phyloP scores from a whole-genome alignment of 1,140 invertebrate species.

The Cydia fagiglandana region DNA sequence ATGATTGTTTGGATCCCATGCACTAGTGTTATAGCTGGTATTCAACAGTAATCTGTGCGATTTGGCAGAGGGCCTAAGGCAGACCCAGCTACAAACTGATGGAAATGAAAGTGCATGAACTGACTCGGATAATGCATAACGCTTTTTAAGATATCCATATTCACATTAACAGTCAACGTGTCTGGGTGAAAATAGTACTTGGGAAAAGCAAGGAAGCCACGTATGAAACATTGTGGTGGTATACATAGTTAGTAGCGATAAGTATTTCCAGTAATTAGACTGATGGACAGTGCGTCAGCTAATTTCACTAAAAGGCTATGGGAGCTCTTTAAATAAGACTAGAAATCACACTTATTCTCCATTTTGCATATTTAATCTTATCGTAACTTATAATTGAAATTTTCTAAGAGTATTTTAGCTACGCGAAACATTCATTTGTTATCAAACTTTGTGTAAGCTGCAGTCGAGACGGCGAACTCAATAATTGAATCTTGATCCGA shows the following conservation, averaged over 20 bases:
- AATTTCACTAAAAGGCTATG: background rate
- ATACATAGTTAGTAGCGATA: background rate
- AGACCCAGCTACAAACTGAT: background rate
- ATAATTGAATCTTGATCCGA: slow-evolving; percentile 29
- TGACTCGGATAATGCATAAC: background rate
- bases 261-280: background rate
- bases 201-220: background rate
- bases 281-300: background rate
- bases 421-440: slow-evolving; percentile 10
- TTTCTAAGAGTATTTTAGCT: background rate
- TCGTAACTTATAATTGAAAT: background rate
- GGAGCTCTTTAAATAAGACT: background rate
- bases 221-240: background rate
- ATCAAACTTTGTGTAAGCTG: slow-evolving; percentile 4
- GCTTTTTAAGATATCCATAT: background rate
- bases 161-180: background rate
- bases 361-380: background rate
- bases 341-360: background rate
- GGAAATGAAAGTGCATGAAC: background rate
- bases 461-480: slow-evolving; percentile 8
- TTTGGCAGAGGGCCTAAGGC: background rate
- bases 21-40: slow-evolving; percentile 1
- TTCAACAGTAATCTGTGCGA: slow-evolving; percentile 3
- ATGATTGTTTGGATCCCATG: background rate
- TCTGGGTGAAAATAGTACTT: background rate